Evolutionary conservation across 2,113 vertebrate species (phyloP).

Genomic region (Melierax canorus): DNA sequence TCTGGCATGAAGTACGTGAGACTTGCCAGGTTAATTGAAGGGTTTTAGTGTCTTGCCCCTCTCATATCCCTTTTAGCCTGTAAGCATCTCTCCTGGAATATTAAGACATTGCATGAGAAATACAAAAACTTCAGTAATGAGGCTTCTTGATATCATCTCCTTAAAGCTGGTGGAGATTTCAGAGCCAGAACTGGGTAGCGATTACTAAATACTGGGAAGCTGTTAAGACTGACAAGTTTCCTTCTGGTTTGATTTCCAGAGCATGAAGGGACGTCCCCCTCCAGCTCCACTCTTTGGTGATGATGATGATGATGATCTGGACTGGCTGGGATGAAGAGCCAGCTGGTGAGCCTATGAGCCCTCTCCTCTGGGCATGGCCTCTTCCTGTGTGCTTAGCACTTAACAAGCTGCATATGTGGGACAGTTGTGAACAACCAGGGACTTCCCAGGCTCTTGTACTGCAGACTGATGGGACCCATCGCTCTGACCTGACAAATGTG

Average conservation of each 20-base stretch:
- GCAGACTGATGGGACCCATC: fast-evolving
- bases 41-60: background rate
- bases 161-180: background rate
- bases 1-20: background rate
- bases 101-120: background rate
- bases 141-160: background rate
- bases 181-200: background rate
- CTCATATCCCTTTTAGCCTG: background rate
- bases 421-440: background rate
- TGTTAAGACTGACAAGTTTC: background rate
- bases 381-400: background rate
- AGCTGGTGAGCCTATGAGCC: background rate
- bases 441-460: background rate
- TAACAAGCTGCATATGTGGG: fast-evolving
- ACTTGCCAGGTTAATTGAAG: background rate
- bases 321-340: slow-evolving; percentile 86
- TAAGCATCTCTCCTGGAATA: background rate
- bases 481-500: background rate
- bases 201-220: background rate
- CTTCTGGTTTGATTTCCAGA: slow-evolving; percentile 73
- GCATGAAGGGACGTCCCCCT: slow-evolving; percentile 90
- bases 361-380: background rate
- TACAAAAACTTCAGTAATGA: background rate
- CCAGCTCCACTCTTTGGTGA: slow-evolving; percentile 89
- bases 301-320: slow-evolving; percentile 85